A percentile compares a stretch with the other conserved stretches of the same genome.
These are phyloP conservation scores for Mesoclemmys tuberculata DNA, from an alignment of 2,113 vertebrate species.

Conservation along the genomic window DNA sequence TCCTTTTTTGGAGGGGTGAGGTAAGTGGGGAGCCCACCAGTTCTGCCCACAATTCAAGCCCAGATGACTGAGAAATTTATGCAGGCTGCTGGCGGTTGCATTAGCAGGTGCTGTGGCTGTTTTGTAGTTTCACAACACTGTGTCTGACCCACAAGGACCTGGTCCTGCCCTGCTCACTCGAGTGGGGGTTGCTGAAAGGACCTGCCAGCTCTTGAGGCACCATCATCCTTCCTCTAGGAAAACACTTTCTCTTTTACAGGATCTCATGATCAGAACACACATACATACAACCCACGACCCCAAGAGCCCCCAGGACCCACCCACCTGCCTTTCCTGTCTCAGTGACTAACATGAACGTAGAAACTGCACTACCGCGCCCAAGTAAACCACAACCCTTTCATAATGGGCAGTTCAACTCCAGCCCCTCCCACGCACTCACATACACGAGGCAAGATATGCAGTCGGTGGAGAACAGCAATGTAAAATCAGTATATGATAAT, in stretches of 20 bases:
- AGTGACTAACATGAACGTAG: not conserved
- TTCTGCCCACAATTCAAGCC: not conserved
- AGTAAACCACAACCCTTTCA: not conserved
- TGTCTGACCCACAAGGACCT: not conserved
- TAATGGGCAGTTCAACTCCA: not conserved
- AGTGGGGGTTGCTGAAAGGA: not conserved
- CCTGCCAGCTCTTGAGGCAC: not conserved
- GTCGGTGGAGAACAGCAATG: not conserved
- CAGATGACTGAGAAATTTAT: not conserved
- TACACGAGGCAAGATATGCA: not conserved
- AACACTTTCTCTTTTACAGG: not conserved
- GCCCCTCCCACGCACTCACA: not conserved
- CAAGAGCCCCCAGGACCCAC: not conserved
- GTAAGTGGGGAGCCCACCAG: too few species aligned
- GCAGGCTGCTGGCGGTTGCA: not conserved
- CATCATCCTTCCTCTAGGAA: not conserved
- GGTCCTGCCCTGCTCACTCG: not conserved
- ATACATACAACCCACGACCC: not conserved
- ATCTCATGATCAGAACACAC: not conserved
- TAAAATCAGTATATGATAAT: not conserved
- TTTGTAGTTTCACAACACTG: not conserved
- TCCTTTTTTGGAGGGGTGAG: too few species aligned
- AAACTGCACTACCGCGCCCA: fast-evolving
- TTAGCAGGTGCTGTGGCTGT: not conserved
- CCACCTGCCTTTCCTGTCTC: not conserved